These are phyloP conservation scores for Penaeus indicus DNA, from an alignment of 1,140 invertebrate species.

Conservation along the genomic window DNA sequence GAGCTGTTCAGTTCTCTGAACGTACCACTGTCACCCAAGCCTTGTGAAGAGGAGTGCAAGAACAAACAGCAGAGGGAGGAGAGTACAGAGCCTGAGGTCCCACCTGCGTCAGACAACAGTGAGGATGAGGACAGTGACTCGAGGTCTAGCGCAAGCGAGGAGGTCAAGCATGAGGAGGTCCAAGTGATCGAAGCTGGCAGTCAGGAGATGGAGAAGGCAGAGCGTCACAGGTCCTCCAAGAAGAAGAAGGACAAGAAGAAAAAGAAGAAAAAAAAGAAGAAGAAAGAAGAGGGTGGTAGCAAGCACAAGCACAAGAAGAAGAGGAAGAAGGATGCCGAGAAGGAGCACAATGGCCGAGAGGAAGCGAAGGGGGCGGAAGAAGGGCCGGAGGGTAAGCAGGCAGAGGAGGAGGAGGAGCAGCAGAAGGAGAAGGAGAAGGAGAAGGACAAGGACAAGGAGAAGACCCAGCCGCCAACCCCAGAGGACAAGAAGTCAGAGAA, in stretches of 20 bases:
- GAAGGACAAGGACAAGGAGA: no score
- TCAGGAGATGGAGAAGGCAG: conserved; percentile 5
- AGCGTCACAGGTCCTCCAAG: conserved; percentile 36
- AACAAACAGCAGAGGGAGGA: neutral
- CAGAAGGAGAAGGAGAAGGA: no score
- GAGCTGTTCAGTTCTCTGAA: conserved; percentile 56
- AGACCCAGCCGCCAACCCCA: no score
- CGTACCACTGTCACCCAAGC: conserved; percentile 48
- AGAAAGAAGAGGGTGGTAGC: neutral
- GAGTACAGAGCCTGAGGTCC: neutral
- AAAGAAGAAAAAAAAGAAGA: conserved; percentile 39
- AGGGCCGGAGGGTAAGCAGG: neutral
- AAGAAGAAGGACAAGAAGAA: conserved; percentile 60
- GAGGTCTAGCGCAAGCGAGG: conserved; percentile 49
- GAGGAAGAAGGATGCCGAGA: conserved; percentile 18
- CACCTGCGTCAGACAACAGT: conserved; percentile 34
- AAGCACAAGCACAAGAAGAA: conserved; percentile 37
- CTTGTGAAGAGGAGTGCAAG: neutral
- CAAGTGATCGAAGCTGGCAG: neutral
- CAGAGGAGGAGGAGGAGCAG: neutral
- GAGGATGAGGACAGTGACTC: conserved; percentile 50
- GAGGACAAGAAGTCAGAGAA: no score
- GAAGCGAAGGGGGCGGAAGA: conserved; percentile 26
- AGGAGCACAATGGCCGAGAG: conserved; percentile 23
- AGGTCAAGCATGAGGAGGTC: neutral